A percentile compares a stretch with the other conserved stretches of the same genome.
Evolutionary conservation across 92 coral and sea anemone genomes (phyloP).

Genomic region (Siderastrea siderea): DNA sequence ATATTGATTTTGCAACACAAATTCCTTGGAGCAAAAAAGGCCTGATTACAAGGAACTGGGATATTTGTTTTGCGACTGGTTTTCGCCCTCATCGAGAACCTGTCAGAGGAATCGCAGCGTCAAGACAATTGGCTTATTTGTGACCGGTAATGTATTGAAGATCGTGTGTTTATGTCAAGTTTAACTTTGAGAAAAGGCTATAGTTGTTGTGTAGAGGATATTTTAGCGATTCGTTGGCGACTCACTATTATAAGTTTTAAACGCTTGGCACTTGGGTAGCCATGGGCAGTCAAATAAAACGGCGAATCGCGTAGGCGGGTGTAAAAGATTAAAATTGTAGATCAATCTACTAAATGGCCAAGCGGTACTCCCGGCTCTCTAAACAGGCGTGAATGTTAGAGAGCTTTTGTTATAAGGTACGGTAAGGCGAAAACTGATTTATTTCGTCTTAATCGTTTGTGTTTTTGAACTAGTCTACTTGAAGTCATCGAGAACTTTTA

Average conservation of each 20-base stretch:
- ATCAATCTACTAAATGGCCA: no score
- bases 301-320: neutral
- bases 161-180: neutral
- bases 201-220: neutral
- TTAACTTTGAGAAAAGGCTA: neutral
- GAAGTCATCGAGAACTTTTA: neutral
- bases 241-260: neutral
- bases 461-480: neutral
- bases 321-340: neutral
- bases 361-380: no score
- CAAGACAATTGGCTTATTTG: neutral
- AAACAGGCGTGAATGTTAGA: no score
- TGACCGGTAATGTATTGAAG: constrained; percentile 20
- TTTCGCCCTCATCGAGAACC: neutral
- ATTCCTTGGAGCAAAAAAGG: neutral
- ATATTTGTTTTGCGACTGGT: neutral
- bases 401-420: neutral
- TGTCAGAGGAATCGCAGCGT: neutral
- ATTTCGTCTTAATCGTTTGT: neutral
- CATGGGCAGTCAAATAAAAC: neutral
- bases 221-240: neutral
- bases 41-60: neutral
- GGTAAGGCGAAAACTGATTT: neutral
- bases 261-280: neutral
- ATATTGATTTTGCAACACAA: neutral